Conservation (phyloP, 2,797 vertebrate genomes). For the Oophaga sylvatica region DNA sequence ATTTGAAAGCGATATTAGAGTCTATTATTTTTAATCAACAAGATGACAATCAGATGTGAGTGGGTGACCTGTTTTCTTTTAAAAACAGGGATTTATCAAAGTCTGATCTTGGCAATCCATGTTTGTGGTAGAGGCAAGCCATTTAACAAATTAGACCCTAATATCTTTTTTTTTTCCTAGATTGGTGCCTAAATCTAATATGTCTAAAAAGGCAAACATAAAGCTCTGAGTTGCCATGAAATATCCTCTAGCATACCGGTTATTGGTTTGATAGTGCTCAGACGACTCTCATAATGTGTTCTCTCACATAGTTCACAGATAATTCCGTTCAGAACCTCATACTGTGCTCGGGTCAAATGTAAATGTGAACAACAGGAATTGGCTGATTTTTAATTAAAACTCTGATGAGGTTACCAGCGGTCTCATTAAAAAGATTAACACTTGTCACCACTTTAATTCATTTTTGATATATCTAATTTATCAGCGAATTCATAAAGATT, state of each 20-base stretch:
- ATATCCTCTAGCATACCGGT: neutral
- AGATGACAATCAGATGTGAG: too few relatives aligned
- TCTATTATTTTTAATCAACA: too few relatives aligned
- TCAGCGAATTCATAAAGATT: conserved; percentile 52
- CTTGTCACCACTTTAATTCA: conserved; percentile 60
- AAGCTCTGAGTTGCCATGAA: neutral
- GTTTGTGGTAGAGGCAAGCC: too few relatives aligned
- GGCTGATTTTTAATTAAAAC: conserved; percentile 65
- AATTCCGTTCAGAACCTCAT: conserved; percentile 62
- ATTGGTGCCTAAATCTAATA: neutral
- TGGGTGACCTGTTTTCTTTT: too few relatives aligned
- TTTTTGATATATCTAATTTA: conserved; percentile 56
- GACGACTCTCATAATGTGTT: neutral
- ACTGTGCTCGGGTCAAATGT: conserved; percentile 58
- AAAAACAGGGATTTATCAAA: too few relatives aligned
- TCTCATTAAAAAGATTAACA: conserved; percentile 63
- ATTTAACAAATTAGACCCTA: neutral
- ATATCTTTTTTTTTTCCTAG: neutral
- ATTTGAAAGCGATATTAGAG: too few relatives aligned
- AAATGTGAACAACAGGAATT: conserved; percentile 64
- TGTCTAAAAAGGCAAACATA: neutral
- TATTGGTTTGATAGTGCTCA: neutral
- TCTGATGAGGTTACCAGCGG: conserved; percentile 63
- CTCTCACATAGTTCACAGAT: conserved; percentile 57
- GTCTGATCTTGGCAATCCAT: too few relatives aligned